Conservation (phyloP, 2,113 vertebrate species). For the Procapra przewalskii region DNA sequence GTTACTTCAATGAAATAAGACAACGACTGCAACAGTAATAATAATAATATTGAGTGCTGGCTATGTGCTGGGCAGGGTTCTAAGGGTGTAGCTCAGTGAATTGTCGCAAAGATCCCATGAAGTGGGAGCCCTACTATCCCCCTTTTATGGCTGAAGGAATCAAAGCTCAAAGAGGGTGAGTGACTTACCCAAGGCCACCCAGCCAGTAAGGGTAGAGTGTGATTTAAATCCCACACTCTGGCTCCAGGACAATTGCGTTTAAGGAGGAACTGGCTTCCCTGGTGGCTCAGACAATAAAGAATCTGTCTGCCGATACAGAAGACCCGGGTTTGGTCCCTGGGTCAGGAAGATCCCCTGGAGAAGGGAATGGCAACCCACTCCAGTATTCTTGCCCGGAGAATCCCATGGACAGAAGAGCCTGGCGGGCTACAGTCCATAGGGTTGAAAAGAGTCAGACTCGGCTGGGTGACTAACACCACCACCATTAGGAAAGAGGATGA, state of each 20-base stretch:
- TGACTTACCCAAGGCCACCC: neutral
- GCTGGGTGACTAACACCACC: neutral
- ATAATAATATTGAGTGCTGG: rapidly evolving
- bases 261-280: neutral
- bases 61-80: neutral
- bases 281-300: neutral
- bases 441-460: neutral
- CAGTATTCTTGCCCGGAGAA: neutral
- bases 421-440: neutral
- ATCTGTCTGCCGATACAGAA: neutral
- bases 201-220: neutral
- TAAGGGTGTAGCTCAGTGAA: neutral
- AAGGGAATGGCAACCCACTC: neutral
- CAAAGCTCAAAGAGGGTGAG: neutral
- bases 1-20: neutral
- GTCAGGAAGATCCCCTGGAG: neutral
- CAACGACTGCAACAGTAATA: rapidly evolving
- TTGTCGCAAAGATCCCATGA: rapidly evolving
- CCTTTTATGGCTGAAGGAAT: neutral
- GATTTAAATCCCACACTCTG: neutral
- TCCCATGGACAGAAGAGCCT: neutral
- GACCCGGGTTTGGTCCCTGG: neutral
- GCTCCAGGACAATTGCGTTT: neutral
- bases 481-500: neutral
- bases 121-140: neutral